phyloP scores from a whole-genome alignment of 2,113 vertebrate species.

The Formicarius rufipectus region DNA sequence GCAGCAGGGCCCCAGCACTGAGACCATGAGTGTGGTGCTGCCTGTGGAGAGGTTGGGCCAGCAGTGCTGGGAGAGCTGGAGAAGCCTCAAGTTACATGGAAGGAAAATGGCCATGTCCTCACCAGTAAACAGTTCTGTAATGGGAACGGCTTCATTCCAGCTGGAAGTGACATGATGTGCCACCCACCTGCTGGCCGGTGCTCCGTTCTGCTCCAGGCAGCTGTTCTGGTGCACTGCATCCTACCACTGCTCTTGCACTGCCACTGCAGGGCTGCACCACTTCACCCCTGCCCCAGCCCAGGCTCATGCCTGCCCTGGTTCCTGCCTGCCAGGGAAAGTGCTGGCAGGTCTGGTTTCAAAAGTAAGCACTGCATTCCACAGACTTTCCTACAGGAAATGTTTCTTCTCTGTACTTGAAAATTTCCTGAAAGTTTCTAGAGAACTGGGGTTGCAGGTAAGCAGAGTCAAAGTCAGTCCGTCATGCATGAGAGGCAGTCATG shows the following conservation, averaged over 20 bases:
- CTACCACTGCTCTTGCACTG: accelerated
- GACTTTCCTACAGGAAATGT: not conserved
- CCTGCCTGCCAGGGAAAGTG: not conserved
- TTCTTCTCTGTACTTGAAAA: not conserved
- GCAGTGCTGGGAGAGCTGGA: not conserved
- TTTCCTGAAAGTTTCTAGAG: not conserved
- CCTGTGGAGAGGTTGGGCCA: accelerated
- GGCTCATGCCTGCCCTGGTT: not conserved
- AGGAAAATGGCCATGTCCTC: not conserved
- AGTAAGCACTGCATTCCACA: not conserved
- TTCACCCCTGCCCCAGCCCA: accelerated
- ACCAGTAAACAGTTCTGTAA: not conserved
- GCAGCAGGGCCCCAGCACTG: accelerated
- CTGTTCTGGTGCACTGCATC: accelerated
- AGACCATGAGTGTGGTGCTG: accelerated
- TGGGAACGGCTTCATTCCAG: accelerated
- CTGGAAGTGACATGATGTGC: accelerated
- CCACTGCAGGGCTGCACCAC: accelerated
- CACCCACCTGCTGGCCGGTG: accelerated
- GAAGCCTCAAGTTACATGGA: not conserved
- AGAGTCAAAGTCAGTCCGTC: not conserved
- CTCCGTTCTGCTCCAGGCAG: not conserved
- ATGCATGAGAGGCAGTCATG: not conserved
- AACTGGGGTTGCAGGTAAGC: not conserved
- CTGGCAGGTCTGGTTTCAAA: not conserved